phyloP scores from a whole-genome alignment of 2,888 invertebrate genomes.

The Crioceris asparagi region DNA sequence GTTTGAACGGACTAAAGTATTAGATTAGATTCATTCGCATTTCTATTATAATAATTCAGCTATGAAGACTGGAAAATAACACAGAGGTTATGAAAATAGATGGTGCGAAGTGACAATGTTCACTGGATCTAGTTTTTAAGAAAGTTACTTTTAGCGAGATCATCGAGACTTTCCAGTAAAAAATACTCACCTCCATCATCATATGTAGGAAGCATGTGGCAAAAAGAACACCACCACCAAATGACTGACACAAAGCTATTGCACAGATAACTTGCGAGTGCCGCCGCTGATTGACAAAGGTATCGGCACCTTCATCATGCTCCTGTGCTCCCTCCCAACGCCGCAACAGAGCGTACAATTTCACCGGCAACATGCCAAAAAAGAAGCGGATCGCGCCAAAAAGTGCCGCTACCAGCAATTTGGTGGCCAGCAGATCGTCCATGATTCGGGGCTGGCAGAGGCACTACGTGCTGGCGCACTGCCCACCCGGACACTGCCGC shows the following conservation, averaged over 20 bases:
- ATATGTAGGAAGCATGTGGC: conserved; percentile 48
- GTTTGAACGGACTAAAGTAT: no score
- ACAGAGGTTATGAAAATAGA: no score
- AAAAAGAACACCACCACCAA: conserved; percentile 47
- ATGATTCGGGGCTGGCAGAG: no score
- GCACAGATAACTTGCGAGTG: conserved; percentile 31
- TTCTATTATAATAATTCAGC: no score
- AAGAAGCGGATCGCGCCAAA: conserved; percentile 40
- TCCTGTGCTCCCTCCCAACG: conserved; percentile 33
- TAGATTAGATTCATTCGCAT: no score
- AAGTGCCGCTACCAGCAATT: conserved; percentile 39
- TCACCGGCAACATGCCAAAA: conserved; percentile 42
- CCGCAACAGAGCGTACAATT: conserved; percentile 35
- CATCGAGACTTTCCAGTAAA: no score
- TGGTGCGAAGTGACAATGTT: no score
- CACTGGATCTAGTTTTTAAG: no score
- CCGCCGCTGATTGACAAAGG: conserved; percentile 29
- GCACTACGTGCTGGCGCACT: no score
- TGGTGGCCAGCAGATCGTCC: conserved; percentile 34
- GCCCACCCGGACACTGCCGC: no score
- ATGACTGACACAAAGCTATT: conserved; percentile 37
- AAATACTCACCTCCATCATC: conserved; percentile 39
- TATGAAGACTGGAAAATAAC: no score
- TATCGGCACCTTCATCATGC: conserved; percentile 24
- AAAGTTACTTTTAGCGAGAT: no score